Percentiles rank a stretch among this genome's conserved stretches.
Conservation (phyloP, 2,888 invertebrate genomes). For the Pecten maximus region DNA sequence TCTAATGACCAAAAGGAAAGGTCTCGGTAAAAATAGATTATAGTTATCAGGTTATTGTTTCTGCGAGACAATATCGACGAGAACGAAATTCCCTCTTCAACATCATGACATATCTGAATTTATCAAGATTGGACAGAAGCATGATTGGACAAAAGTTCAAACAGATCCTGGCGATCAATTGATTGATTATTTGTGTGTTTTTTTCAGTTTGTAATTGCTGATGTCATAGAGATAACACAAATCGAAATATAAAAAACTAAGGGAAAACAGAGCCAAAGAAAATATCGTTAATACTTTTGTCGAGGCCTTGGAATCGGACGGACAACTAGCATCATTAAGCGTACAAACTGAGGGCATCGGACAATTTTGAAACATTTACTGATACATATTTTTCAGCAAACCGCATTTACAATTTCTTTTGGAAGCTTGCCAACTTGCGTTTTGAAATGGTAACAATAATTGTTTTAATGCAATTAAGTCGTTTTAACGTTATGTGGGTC, state of each 20-base stretch:
- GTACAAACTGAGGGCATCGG: no score
- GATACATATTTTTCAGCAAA: background rate
- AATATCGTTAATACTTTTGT: background rate
- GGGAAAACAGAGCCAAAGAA: background rate
- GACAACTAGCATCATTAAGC: background rate
- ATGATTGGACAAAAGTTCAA: background rate
- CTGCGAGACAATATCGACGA: background rate
- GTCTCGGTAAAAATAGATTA: background rate
- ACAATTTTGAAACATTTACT: background rate
- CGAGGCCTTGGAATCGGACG: background rate
- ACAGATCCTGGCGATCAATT: background rate
- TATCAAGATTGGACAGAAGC: background rate
- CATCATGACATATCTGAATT: background rate
- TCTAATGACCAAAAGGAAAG: background rate
- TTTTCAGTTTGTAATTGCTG: background rate
- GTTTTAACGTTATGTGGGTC: background rate
- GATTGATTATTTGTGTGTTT: background rate
- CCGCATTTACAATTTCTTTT: background rate
- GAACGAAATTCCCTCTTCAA: background rate
- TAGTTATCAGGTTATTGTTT: background rate
- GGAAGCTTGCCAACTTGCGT: background rate
- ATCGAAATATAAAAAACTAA: background rate
- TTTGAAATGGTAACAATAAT: background rate
- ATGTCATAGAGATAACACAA: background rate
- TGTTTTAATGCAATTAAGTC: background rate